Evolutionary conservation across 2,797 vertebrate species (phyloP), one percentile per base, ranked within the genome.

Genomic region (Neosilurus hyrtlii): DNA sequence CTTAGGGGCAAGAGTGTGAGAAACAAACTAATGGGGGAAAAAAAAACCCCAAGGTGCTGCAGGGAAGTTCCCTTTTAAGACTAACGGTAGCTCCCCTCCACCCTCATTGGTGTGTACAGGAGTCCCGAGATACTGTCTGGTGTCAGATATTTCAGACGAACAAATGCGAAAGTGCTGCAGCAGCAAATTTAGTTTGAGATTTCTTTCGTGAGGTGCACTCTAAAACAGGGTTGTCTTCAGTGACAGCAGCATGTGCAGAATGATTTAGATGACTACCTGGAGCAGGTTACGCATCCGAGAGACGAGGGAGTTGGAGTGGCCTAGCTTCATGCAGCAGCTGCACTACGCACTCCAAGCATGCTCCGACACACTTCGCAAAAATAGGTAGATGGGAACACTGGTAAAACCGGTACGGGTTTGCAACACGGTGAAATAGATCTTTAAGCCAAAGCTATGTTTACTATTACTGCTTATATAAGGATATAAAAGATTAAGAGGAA

Each of bases 161-260:
- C 80, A 93, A 93, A 91, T 85, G 91, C 66, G 83, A 86, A 94
- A 93, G 87, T 92, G 94, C 94, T 94, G 92, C 90, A 91, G 92
- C 91, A 93, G 94, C 94, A 90, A 93, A 95, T 94, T 94, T 92
- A 92, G 93, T 93, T 93, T 92, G 90, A 92, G 94, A 85, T 73
- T 83, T 89, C 91, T 91, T 92, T 89, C 49, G 90, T 91, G 92
- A 93, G 91, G 89, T 88, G 88, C 89, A 88, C 90, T 91, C 90
- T 90, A 86, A 89, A 85, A 86, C 88, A 86, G 20, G 90, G 91
- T 93, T 90, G 93, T 94, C 92, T 93, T 91, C 91, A 89, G 92
- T 94, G 94, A 93, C 93, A 94, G 91, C 88, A 89, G 89, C 78
- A 66, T 81, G 79, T 68, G 79, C 78, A 54, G 81, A 74, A 85